These are phyloP conservation scores for Ceyx cyanopectus DNA, from an alignment of 2,113 vertebrate species.

Conservation along the genomic window DNA sequence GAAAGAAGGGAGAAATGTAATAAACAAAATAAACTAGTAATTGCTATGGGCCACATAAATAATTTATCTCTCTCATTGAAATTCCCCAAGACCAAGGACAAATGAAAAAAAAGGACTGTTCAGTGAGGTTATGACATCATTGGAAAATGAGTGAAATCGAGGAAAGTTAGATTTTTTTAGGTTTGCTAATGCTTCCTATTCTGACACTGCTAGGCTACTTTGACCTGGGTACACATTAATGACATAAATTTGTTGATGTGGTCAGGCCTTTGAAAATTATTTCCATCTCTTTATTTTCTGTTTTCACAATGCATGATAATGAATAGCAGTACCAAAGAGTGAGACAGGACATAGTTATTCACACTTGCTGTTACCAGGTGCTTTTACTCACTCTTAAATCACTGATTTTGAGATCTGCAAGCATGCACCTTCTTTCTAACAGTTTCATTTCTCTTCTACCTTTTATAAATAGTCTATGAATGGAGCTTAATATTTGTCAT, in stretches of 20 bases:
- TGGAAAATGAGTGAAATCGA: not conserved
- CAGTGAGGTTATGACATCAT: rapidly evolving
- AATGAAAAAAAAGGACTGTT: not conserved
- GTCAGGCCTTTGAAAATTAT: not conserved
- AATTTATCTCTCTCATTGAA: not conserved
- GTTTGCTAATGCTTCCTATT: not conserved
- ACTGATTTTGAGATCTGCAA: not conserved
- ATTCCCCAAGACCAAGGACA: not conserved
- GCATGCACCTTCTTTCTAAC: not conserved
- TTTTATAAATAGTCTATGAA: slow-evolving; percentile 57
- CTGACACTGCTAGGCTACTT: not conserved
- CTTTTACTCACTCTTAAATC: not conserved
- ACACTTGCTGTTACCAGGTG: not conserved
- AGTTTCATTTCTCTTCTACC: not conserved
- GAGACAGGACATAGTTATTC: not conserved
- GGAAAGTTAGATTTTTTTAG: not conserved
- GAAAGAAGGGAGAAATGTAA: not conserved
- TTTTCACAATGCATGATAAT: not conserved
- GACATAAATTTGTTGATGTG: not conserved
- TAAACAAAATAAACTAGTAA: not conserved
- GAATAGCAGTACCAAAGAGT: not conserved
- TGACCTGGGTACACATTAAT: not conserved
- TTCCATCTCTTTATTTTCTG: not conserved
- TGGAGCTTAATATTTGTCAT: slow-evolving; percentile 30
- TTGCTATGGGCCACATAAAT: not conserved